phyloP scores from a whole-genome alignment of 2,113 vertebrate genomes.

The Rhinopomastus cyanomelas region DNA sequence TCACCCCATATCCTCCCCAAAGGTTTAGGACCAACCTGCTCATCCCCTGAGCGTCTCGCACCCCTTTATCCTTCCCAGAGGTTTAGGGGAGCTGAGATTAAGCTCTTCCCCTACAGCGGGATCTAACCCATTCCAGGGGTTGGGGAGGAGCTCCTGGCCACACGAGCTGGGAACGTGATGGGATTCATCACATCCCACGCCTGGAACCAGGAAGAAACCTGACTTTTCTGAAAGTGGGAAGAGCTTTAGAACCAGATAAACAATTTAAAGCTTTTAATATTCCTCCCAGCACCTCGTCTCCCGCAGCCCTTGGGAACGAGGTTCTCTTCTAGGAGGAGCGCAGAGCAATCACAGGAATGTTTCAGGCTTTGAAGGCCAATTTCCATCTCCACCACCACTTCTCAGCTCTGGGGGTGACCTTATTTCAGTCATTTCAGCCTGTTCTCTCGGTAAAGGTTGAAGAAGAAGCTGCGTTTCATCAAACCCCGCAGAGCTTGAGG shows the following conservation, averaged over 20 bases:
- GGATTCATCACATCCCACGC: background rate
- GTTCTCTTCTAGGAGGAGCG: background rate
- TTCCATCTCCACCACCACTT: background rate
- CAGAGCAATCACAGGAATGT: background rate
- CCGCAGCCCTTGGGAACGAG: background rate
- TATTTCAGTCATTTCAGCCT: background rate
- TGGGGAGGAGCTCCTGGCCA: background rate
- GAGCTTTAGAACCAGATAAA: background rate
- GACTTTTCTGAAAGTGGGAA: background rate
- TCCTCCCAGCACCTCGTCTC: background rate
- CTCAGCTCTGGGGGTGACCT: background rate
- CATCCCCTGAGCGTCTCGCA: background rate
- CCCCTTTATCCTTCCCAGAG: background rate
- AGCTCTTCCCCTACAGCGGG: background rate
- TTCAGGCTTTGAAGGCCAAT: background rate
- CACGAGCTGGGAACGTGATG: fast-evolving
- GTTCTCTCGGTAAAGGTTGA: background rate
- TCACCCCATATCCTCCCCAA: background rate
- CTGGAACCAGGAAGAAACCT: background rate
- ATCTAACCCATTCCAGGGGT: fast-evolving
- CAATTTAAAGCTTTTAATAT: background rate
- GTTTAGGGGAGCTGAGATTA: background rate
- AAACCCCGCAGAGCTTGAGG: background rate
- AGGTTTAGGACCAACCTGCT: background rate
- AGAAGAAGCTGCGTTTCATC: background rate